Evolutionary conservation across 1,140 invertebrate genomes (phyloP).

Genomic region (Calosoma granatense): DNA sequence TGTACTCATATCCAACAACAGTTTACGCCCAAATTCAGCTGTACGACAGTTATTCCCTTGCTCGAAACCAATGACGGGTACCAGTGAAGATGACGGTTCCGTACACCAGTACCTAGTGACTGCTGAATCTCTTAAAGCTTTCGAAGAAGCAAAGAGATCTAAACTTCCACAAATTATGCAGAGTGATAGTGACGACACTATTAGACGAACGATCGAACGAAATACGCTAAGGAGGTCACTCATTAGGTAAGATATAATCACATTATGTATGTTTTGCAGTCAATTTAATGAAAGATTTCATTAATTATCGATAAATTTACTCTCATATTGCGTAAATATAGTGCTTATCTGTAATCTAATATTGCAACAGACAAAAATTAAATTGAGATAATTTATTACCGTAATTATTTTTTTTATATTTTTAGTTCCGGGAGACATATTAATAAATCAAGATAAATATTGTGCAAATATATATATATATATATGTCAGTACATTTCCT

Average conservation of each 20-base stretch:
- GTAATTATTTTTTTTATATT: too few relatives aligned
- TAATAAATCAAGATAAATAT: too few relatives aligned
- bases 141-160: slow-evolving; percentile 51
- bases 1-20: slow-evolving; percentile 44
- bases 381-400: too few relatives aligned
- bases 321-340: too few relatives aligned
- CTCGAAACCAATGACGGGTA: slow-evolving; percentile 25
- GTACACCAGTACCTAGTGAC: slow-evolving; percentile 47
- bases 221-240: slow-evolving; percentile 59
- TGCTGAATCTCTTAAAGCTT: slow-evolving; percentile 49
- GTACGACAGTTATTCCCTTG: slow-evolving; percentile 59
- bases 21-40: slow-evolving; percentile 57
- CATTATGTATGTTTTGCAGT: slow-evolving; percentile 34
- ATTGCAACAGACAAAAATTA: too few relatives aligned
- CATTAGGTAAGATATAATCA: slow-evolving; percentile 51
- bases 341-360: too few relatives aligned
- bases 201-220: slow-evolving; percentile 58
- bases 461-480: too few relatives aligned
- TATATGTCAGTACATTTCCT: too few relatives aligned
- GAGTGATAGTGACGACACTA: slow-evolving; percentile 43
- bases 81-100: slow-evolving; percentile 24
- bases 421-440: too few relatives aligned
- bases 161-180: slow-evolving; percentile 39
- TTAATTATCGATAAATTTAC: too few relatives aligned
- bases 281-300: slow-evolving; percentile 32